Percentiles rank a stretch among this genome's conserved stretches.
Evolutionary conservation across 2,888 invertebrate genomes (phyloP).

Genomic region (Lasioglossum villosulum): DNA sequence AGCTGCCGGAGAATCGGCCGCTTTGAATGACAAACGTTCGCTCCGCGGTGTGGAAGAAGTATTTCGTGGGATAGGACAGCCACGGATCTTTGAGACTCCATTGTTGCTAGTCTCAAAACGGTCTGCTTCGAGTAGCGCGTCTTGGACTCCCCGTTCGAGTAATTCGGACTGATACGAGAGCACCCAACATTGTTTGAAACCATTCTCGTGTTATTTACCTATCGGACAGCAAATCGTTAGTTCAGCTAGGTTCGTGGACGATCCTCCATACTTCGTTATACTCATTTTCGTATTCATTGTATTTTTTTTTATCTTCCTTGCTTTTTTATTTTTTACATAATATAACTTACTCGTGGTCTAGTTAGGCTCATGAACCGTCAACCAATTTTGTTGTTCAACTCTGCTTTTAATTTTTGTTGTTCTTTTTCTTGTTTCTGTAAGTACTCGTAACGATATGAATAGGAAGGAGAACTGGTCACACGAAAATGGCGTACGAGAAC

Average conservation of each 20-base stretch:
- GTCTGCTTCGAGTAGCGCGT: background rate
- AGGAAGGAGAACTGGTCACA: too few species aligned
- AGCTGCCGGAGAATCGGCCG: slow-evolving; percentile 41
- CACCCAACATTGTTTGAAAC: background rate
- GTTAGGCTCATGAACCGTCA: background rate
- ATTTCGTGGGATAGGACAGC: slow-evolving; percentile 27
- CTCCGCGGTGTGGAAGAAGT: slow-evolving; percentile 29
- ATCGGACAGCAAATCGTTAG: background rate
- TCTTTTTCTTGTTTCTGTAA: too few species aligned
- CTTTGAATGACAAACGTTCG: slow-evolving; percentile 60
- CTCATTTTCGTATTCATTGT: too few species aligned
- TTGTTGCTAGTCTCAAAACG: background rate
- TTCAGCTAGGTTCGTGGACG: background rate
- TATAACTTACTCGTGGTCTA: too few species aligned
- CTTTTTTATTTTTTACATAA: too few species aligned
- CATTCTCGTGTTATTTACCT: background rate
- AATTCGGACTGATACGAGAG: background rate
- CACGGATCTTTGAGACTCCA: slow-evolving; percentile 1
- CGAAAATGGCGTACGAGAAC: too few species aligned
- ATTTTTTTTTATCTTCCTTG: too few species aligned
- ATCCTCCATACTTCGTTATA: background rate
- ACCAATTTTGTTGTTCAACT: too few species aligned
- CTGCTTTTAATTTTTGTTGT: too few species aligned
- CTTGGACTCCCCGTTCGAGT: too few species aligned
- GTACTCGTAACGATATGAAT: too few species aligned